phyloP scores from a whole-genome alignment of 2,888 invertebrate genomes.

The Sminthurides aquaticus region DNA sequence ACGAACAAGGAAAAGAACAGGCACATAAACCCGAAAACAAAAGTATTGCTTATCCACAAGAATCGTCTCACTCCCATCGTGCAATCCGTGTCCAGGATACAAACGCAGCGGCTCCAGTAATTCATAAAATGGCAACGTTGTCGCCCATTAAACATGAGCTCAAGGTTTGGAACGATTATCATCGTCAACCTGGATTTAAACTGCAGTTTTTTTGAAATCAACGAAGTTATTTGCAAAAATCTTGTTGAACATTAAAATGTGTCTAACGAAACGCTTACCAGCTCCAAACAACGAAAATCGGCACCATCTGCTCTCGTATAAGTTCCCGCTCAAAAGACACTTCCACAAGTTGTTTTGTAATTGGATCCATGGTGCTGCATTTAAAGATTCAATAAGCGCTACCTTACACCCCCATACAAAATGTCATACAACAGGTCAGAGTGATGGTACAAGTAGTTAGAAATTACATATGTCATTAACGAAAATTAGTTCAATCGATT shows the following conservation, averaged over 20 bases:
- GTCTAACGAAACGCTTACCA: too few species aligned
- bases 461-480: too few species aligned
- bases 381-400: neutral
- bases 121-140: conserved; percentile 5
- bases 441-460: too few species aligned
- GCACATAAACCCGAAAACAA: neutral
- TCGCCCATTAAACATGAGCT: neutral
- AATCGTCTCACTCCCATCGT: neutral
- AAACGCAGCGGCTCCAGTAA: conserved; percentile 6
- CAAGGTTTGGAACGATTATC: neutral
- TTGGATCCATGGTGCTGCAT: neutral
- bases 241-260: too few species aligned
- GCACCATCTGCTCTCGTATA: conserved; percentile 9
- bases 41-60: conserved; percentile 4
- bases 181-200: conserved; percentile 9
- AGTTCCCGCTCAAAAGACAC: conserved; percentile 9
- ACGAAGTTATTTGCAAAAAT: too few species aligned
- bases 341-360: neutral
- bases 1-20: neutral
- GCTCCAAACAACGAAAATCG: conserved; percentile 12
- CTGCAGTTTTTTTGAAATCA: too few species aligned
- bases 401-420: too few species aligned
- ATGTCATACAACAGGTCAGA: too few species aligned
- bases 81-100: conserved; percentile 12
- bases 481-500: too few species aligned